phyloP scores from a whole-genome alignment of 2,797 vertebrate genomes.

The Podarcis siculus region DNA sequence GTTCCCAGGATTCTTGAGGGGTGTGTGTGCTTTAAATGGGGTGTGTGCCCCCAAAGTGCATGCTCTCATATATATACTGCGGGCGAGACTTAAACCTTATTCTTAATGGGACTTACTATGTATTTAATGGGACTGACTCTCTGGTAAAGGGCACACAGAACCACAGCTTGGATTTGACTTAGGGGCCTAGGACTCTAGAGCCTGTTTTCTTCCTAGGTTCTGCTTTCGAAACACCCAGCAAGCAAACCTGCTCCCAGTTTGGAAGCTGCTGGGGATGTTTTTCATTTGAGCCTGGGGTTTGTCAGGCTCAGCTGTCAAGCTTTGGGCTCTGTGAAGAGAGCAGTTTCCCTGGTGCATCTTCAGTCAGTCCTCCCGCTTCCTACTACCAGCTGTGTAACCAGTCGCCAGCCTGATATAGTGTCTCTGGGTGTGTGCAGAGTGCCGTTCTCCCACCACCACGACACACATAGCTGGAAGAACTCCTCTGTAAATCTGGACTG shows the following conservation, averaged over 20 bases:
- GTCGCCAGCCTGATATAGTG: background rate
- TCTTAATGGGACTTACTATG: background rate
- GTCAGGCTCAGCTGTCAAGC: background rate
- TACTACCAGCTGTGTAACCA: no score
- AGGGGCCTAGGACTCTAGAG: no score
- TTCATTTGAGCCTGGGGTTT: background rate
- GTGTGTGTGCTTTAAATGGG: no score
- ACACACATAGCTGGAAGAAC: background rate
- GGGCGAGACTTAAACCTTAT: background rate
- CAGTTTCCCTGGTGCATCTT: background rate
- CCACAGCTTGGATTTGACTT: background rate
- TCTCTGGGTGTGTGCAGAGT: background rate
- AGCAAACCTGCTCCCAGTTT: background rate
- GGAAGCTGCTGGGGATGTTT: background rate
- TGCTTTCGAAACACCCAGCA: accelerated
- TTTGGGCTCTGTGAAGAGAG: background rate
- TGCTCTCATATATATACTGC: background rate
- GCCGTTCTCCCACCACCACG: background rate
- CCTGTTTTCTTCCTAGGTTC: no score
- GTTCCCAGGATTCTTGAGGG: no score
- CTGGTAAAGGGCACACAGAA: background rate
- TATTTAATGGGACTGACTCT: background rate
- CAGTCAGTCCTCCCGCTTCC: background rate
- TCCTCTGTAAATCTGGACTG: background rate
- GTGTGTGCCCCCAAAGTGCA: no score